These are phyloP conservation scores for Mimachlamys varia DNA, from an alignment of 2,888 invertebrate species.

Conservation along the genomic window DNA sequence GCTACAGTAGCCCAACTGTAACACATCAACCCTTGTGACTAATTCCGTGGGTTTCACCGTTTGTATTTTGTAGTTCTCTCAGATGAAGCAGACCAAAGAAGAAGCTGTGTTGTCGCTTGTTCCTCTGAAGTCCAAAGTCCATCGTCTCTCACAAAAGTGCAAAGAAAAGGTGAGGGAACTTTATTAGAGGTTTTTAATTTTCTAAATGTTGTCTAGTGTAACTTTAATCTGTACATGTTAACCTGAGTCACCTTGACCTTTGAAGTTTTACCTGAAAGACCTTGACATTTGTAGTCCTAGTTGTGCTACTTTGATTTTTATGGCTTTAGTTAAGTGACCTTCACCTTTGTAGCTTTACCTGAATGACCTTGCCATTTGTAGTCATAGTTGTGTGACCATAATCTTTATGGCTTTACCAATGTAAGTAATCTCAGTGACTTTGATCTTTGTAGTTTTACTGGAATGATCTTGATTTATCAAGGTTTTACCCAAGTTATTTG, in stretches of 20 bases:
- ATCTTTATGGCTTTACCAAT: neutral
- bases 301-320: neutral
- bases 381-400: neutral
- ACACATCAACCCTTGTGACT: too few relatives aligned
- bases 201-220: too few relatives aligned
- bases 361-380: neutral
- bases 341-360: neutral
- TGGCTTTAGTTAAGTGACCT: neutral
- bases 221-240: too few relatives aligned
- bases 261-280: too few relatives aligned
- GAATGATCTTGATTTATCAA: neutral
- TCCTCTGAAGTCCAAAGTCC: slow-evolving; percentile 69
- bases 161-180: slow-evolving; percentile 70
- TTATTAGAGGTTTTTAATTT: too few relatives aligned
- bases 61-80: slow-evolving; percentile 63
- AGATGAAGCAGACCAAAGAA: slow-evolving; percentile 65
- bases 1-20: too few relatives aligned
- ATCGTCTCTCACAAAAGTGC: slow-evolving; percentile 72
- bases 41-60: neutral
- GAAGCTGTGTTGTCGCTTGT: slow-evolving; percentile 65
- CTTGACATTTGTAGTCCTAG: neutral
- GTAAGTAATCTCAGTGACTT: neutral
- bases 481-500: neutral
- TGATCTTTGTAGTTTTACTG: neutral
- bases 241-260: neutral